These are phyloP conservation scores for Dicranocentrus wangi DNA, from an alignment of 2,888 invertebrate genomes.

Conservation along the genomic window DNA sequence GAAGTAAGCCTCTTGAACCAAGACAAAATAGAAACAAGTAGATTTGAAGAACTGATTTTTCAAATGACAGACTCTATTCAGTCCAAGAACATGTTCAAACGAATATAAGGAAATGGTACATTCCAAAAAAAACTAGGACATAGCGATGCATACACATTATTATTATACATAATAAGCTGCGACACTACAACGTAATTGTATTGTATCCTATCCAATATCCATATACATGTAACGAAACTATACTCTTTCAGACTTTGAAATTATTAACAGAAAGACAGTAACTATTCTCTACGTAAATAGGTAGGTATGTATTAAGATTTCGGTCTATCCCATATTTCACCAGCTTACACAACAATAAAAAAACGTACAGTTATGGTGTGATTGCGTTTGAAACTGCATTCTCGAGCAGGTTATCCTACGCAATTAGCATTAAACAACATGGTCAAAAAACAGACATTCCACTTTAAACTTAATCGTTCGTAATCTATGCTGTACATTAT, in stretches of 20 bases:
- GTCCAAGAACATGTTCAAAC: constrained; percentile 64
- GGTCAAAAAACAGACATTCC: too few relatives aligned
- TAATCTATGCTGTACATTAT: too few relatives aligned
- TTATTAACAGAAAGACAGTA: constrained; percentile 65
- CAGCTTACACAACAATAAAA: too few relatives aligned
- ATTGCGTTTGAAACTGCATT: too few relatives aligned
- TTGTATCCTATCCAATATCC: constrained; percentile 6
- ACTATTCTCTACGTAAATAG: constrained; percentile 23
- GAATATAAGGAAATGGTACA: constrained; percentile 34
- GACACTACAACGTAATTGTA: constrained; percentile 27
- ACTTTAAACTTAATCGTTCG: too few relatives aligned
- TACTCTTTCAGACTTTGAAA: constrained; percentile 65
- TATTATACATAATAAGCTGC: constrained; percentile 11
- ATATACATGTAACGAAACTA: constrained; percentile 41
- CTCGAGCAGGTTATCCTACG: too few relatives aligned
- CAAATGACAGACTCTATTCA: constrained; percentile 64
- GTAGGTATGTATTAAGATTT: too few relatives aligned
- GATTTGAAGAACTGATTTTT: constrained; percentile 63
- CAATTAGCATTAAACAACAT: too few relatives aligned
- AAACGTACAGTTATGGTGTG: too few relatives aligned
- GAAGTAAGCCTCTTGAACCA: constrained; percentile 60
- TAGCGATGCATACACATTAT: constrained; percentile 2
- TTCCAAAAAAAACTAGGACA: too few relatives aligned
- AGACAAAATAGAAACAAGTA: constrained; percentile 57
- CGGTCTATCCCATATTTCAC: too few relatives aligned